These are phyloP conservation scores for Paelopatides confundens DNA, from an alignment of 53 echinoderm and acorn worm species.

Conservation along the genomic window DNA sequence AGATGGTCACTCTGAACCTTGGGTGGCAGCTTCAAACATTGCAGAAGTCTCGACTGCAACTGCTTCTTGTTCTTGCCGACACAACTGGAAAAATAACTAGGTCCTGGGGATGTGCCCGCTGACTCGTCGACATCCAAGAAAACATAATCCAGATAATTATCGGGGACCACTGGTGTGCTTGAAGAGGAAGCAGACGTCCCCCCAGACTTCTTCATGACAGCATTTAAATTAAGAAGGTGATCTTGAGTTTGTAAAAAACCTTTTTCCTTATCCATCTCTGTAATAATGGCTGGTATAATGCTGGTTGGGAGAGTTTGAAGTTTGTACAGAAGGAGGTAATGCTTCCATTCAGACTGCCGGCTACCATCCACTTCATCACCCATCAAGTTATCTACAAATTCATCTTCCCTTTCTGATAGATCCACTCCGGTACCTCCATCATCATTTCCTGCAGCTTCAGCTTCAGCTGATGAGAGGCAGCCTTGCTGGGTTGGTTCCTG, in stretches of 20 bases:
- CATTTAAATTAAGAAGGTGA: background rate
- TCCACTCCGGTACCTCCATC: slow-evolving; percentile 84
- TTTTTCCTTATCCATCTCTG: slow-evolving; percentile 21
- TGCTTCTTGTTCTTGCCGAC: slow-evolving; percentile 47
- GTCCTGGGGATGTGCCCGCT: slow-evolving; percentile 19
- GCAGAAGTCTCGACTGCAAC: background rate
- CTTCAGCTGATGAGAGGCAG: background rate
- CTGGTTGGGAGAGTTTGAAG: slow-evolving; percentile 23
- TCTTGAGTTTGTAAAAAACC: background rate
- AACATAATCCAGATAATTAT: slow-evolving; percentile 33
- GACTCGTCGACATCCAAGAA: slow-evolving; percentile 39
- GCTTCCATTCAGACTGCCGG: background rate
- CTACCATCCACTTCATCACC: slow-evolving; percentile 82
- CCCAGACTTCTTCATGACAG: slow-evolving; percentile 15
- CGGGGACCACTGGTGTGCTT: slow-evolving; percentile 32
- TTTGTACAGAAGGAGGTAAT: slow-evolving; percentile 34
- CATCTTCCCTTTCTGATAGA: slow-evolving; percentile 48
- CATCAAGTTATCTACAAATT: slow-evolving; percentile 77
- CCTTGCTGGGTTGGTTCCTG: background rate
- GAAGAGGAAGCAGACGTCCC: slow-evolving; percentile 18
- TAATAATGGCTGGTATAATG: slow-evolving; percentile 8
- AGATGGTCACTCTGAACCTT: slow-evolving; percentile 18
- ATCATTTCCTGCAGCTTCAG: slow-evolving; percentile 51
- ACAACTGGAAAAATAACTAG: slow-evolving; percentile 40
- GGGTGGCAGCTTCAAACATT: background rate